Evolutionary conservation across 2,113 vertebrate species (phyloP).

Genomic region (Epinephelus lanceolatus): DNA sequence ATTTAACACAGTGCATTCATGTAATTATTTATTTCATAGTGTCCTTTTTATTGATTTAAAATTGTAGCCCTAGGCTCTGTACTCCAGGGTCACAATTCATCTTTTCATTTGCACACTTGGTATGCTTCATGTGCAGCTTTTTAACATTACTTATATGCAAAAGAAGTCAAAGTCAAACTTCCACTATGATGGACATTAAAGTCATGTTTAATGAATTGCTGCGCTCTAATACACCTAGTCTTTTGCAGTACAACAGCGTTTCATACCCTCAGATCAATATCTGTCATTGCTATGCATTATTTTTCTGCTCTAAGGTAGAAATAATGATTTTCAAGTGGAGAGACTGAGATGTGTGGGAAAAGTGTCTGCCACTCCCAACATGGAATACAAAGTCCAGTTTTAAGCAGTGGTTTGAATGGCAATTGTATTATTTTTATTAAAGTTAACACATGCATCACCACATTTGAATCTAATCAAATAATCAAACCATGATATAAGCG

Average conservation of each 20-base stretch:
- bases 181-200: slow-evolving; percentile 12
- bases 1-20: not conserved
- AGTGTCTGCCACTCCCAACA: not conserved
- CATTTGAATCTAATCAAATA: not conserved
- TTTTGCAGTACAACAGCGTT: slow-evolving; percentile 2
- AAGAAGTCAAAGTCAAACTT: slow-evolving; percentile 20
- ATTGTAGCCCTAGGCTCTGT: not conserved
- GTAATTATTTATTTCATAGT: no score
- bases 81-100: not conserved
- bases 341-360: slow-evolving; percentile 12
- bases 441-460: not conserved
- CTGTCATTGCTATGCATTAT: slow-evolving; percentile 34
- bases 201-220: slow-evolving; percentile 13
- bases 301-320: slow-evolving; percentile 29
- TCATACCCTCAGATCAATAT: slow-evolving; percentile 43
- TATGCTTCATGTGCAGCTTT: not conserved
- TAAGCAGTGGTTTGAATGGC: slow-evolving; percentile 6
- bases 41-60: not conserved
- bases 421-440: slow-evolving; percentile 6
- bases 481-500: not conserved
- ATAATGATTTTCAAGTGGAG: slow-evolving; percentile 37
- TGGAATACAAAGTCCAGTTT: not conserved
- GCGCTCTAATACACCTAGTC: slow-evolving; percentile 14
- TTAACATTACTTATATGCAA: not conserved
- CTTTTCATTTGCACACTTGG: not conserved